Percentiles rank a stretch among this genome's conserved stretches.
Evolutionary conservation across 2,113 vertebrate genomes (phyloP).

Genomic region (Ailurus styani): DNA sequence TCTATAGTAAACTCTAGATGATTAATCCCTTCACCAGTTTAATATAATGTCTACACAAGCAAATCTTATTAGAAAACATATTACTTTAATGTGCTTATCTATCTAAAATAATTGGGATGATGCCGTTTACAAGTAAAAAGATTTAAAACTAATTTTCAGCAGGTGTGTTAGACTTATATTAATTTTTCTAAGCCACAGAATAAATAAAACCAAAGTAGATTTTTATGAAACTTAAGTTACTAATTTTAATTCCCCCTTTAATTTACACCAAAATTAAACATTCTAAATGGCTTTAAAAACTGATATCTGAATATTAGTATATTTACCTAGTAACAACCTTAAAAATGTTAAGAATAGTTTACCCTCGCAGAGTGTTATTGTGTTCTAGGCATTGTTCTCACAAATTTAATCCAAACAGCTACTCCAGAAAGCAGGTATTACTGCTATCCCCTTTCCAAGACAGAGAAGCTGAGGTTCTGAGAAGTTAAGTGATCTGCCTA

Average conservation of each 20-base stretch:
- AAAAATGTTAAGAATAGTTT: background rate
- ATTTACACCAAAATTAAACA: background rate
- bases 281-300: background rate
- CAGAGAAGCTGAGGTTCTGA: background rate
- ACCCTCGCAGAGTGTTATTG: background rate
- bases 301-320: background rate
- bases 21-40: background rate
- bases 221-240: background rate
- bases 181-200: background rate
- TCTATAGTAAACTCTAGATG: background rate
- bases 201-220: background rate
- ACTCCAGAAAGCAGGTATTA: background rate
- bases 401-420: background rate
- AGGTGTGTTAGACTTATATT: background rate
- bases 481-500: background rate
- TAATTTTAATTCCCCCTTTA: background rate
- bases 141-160: background rate
- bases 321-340: background rate
- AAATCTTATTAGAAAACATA: background rate
- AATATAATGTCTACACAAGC: background rate
- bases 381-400: background rate
- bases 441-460: background rate
- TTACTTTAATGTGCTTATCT: background rate
- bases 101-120: background rate
- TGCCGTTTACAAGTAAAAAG: background rate